These are phyloP conservation scores for Tinea semifulvella DNA, from an alignment of 2,888 invertebrate species.

Conservation along the genomic window DNA sequence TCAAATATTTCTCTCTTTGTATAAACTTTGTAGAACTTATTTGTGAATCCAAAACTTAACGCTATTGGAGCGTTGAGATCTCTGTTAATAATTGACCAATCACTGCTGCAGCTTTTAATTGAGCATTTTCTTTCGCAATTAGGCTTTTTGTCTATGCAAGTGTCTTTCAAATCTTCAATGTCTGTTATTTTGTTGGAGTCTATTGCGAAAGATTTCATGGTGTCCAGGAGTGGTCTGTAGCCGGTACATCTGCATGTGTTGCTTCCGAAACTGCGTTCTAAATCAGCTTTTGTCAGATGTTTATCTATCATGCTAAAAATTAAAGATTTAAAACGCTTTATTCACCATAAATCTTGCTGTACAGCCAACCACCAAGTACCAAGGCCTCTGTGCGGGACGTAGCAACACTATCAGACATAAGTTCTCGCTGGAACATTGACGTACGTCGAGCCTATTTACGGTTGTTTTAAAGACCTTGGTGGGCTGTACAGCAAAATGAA, in stretches of 20 bases:
- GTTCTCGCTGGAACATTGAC: too few species aligned
- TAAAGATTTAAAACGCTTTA: constrained; percentile 15
- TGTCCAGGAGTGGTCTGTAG: constrained; percentile 78
- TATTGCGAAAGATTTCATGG: constrained; percentile 75
- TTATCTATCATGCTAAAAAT: constrained; percentile 53
- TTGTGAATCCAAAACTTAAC: constrained; percentile 51
- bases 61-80: constrained; percentile 36
- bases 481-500: too few species aligned
- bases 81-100: constrained; percentile 31
- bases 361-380: too few species aligned
- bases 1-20: constrained; percentile 54
- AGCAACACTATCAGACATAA: too few species aligned
- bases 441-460: too few species aligned
- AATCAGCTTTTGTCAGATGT: constrained; percentile 69
- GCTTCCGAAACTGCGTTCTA: constrained; percentile 79
- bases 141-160: neutral
- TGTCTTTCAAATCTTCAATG: constrained; percentile 12
- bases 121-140: constrained; percentile 38
- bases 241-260: constrained; percentile 86
- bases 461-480: too few species aligned
- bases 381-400: too few species aligned
- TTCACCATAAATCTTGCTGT: too few species aligned
- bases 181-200: constrained; percentile 42
- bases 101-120: constrained; percentile 28
- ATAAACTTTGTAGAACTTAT: constrained; percentile 57